Evolutionary conservation across 2,113 vertebrate species (phyloP).

Genomic region (Hystrix brachyura): DNA sequence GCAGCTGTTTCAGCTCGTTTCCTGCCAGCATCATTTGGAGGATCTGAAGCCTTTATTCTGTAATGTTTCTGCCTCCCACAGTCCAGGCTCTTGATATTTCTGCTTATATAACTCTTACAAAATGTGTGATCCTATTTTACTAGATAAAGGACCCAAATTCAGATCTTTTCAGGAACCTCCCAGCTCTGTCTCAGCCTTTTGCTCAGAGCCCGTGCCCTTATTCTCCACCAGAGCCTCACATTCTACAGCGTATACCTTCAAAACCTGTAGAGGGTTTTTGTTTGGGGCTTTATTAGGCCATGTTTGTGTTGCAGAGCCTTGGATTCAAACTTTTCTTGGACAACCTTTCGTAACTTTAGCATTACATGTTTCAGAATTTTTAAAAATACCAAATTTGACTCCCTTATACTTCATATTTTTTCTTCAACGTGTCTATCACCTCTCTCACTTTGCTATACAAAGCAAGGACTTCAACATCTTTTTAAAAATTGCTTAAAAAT

Average conservation of each 20-base stretch:
- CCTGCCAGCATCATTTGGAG: neutral
- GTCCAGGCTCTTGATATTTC: neutral
- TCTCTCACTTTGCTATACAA: neutral
- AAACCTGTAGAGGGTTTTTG: neutral
- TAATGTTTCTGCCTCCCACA: neutral
- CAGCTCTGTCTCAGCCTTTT: neutral
- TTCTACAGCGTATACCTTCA: neutral
- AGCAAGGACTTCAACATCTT: neutral
- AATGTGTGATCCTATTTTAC: neutral
- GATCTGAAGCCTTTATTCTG: neutral
- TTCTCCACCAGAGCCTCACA: neutral
- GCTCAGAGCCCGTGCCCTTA: neutral
- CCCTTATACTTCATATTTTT: neutral
- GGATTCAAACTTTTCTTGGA: neutral
- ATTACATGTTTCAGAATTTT: neutral
- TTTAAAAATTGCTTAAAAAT: neutral
- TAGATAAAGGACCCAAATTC: neutral
- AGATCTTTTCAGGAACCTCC: neutral
- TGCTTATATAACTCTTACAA: neutral
- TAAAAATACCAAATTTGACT: neutral
- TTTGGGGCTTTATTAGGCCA: neutral
- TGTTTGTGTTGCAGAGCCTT: neutral
- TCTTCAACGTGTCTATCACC: neutral
- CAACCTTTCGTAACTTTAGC: neutral
- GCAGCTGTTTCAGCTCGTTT: neutral